These are phyloP conservation scores for Circaetus gallicus DNA, from an alignment of 2,113 vertebrate genomes.

Conservation along the genomic window DNA sequence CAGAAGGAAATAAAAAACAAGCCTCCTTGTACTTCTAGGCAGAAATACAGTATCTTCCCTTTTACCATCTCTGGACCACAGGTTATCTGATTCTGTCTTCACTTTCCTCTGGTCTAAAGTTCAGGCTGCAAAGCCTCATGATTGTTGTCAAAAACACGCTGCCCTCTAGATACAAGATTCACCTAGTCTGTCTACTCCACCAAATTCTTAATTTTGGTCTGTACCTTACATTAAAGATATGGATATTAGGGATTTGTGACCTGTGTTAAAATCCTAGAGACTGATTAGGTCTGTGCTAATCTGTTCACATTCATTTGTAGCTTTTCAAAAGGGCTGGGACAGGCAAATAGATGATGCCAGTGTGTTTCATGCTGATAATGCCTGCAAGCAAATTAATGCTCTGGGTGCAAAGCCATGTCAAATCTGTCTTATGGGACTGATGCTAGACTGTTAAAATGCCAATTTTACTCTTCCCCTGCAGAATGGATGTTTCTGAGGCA, in stretches of 20 bases:
- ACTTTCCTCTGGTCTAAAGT: neutral
- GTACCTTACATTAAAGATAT: neutral
- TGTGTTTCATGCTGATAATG: neutral
- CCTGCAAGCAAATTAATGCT: neutral
- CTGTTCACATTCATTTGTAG: neutral
- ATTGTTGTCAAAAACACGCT: neutral
- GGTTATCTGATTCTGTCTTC: neutral
- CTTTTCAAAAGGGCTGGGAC: neutral
- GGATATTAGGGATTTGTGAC: neutral
- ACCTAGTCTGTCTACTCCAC: rapidly evolving
- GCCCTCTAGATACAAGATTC: neutral
- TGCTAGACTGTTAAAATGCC: neutral
- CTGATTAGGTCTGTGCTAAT: neutral
- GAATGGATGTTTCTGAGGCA: neutral
- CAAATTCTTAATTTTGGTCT: neutral
- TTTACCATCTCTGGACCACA: neutral
- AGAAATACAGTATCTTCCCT: neutral
- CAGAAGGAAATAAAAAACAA: neutral
- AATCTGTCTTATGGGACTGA: neutral
- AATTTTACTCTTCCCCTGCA: neutral
- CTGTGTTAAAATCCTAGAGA: neutral
- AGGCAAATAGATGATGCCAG: neutral
- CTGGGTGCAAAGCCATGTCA: neutral
- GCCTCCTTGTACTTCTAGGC: neutral
- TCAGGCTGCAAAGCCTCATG: neutral